A percentile compares a stretch with the other conserved stretches of the same genome.
Conservation (phyloP, 2,113 vertebrate species). For the Pelecanoides urinatrix region DNA sequence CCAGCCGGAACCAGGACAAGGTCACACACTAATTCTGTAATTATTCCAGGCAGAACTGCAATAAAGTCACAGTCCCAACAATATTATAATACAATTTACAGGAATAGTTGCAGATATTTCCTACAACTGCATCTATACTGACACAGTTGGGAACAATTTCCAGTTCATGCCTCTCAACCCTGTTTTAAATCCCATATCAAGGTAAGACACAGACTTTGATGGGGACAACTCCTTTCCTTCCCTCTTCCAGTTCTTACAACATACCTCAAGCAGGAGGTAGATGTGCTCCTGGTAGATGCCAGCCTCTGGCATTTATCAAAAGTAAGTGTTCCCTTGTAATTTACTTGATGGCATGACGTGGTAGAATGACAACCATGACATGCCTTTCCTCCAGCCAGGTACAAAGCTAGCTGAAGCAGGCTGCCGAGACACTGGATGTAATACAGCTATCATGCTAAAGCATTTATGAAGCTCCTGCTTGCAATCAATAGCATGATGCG, state of each 20-base stretch:
- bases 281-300: background rate
- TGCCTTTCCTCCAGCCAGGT: rapidly evolving
- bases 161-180: rapidly evolving
- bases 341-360: background rate
- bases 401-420: background rate
- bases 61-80: background rate
- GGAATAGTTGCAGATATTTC: background rate
- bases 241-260: background rate
- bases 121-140: background rate
- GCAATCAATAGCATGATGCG: background rate
- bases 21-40: background rate
- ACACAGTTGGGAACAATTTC: background rate
- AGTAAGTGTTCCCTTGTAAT: background rate
- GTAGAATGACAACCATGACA: background rate
- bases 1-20: no score
- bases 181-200: background rate
- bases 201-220: background rate
- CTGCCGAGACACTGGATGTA: background rate
- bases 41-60: background rate
- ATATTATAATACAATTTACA: background rate
- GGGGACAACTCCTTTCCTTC: background rate
- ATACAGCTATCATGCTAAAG: background rate
- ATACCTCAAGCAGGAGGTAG: background rate
- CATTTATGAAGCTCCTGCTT: background rate
- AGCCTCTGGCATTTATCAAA: background rate